phyloP scores from a whole-genome alignment of 2,113 vertebrate species.

The Lates calcarifer region DNA sequence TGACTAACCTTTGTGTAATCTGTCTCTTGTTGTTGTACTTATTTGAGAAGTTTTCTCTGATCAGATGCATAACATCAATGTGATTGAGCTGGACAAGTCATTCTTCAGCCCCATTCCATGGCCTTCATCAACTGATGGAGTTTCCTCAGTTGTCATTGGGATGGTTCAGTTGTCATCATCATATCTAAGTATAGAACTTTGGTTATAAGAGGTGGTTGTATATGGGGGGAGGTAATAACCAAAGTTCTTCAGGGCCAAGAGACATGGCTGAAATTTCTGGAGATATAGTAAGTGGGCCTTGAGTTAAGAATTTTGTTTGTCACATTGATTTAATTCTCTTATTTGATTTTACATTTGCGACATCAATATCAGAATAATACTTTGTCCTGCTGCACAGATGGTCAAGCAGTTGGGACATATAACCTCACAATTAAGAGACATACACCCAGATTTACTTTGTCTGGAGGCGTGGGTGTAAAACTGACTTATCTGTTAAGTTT shows the following conservation, averaged over 20 bases:
- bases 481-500: not conserved
- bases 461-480: not conserved
- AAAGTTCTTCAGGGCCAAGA: no score
- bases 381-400: not conserved
- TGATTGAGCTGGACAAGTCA: not conserved
- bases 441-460: not conserved
- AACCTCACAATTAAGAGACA: not conserved
- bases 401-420: not conserved
- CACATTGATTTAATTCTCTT: no score
- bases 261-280: no score
- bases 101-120: not conserved
- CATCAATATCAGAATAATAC: no score
- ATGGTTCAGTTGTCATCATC: not conserved
- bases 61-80: not conserved
- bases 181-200: not conserved
- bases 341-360: not conserved
- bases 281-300: not conserved
- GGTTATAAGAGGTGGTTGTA: no score
- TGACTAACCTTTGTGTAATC: not conserved
- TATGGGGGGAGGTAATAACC: no score
- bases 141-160: constrained; percentile 2
- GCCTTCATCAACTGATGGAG: not conserved
- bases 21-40: no score
- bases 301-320: no score
- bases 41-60: no score